Percentiles rank a stretch among this genome's conserved stretches.
Evolutionary conservation across 1,140 invertebrate genomes (phyloP).

Genomic region (Euborellia annulipes): DNA sequence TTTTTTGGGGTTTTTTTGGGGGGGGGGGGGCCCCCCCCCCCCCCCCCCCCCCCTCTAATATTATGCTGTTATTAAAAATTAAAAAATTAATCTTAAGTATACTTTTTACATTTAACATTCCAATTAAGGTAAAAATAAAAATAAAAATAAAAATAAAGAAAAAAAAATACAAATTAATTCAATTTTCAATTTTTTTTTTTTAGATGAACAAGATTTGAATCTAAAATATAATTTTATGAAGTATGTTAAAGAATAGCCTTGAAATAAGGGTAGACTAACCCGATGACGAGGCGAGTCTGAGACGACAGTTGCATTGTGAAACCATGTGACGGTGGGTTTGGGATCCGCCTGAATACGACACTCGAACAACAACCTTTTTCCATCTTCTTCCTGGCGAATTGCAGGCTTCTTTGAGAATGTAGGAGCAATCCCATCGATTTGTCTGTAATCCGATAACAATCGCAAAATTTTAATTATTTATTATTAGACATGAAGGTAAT

Average conservation of each 20-base stretch:
- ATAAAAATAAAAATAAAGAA: no score
- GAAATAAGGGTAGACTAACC: constrained; percentile 32
- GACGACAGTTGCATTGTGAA: constrained; percentile 66
- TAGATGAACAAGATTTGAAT: constrained; percentile 3
- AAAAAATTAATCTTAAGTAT: no score
- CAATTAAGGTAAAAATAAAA: no score
- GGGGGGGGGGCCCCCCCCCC: no score
- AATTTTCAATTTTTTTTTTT: no score
- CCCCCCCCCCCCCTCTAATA: no score
- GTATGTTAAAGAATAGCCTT: neutral
- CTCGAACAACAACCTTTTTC: constrained; percentile 87
- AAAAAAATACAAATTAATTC: no score
- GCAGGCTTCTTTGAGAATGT: constrained; percentile 94
- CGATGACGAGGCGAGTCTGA: constrained; percentile 64
- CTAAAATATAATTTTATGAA: neutral
- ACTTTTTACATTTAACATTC: no score
- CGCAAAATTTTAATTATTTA: no score
- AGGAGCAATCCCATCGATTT: constrained; percentile 93
- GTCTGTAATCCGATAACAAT: constrained; percentile 49
- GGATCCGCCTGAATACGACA: constrained; percentile 91
- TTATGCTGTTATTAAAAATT: no score
- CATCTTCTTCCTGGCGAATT: constrained; percentile 93
- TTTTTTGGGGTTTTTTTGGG: no score
- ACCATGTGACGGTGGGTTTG: constrained; percentile 79
- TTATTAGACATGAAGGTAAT: no score